Conservation (phyloP, 92 coral and sea anemone genomes). For the Diadumene lineata region DNA sequence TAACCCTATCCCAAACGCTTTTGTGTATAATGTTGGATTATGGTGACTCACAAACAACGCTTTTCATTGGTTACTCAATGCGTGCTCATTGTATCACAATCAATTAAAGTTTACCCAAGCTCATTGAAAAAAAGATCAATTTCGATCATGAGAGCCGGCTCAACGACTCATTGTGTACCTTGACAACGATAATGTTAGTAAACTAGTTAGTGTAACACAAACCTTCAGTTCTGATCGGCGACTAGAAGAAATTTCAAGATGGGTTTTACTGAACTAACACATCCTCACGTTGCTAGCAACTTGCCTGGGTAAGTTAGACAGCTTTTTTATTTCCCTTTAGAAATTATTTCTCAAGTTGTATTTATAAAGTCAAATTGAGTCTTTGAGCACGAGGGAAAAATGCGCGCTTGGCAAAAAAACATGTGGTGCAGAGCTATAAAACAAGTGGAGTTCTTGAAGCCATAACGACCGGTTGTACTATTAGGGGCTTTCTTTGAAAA, state of each 20-base stretch:
- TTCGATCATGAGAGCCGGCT: slow-evolving; percentile 48
- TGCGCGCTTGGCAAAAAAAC: not conserved
- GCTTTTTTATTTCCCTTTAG: not conserved
- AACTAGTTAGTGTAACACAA: slow-evolving; percentile 35
- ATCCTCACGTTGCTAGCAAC: slow-evolving; percentile 90
- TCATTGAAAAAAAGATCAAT: slow-evolving; percentile 37
- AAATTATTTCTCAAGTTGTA: slow-evolving; percentile 13
- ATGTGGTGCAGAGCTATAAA: too few relatives aligned
- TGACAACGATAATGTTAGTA: slow-evolving; percentile 56
- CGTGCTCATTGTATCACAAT: slow-evolving; percentile 13
- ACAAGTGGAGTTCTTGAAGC: too few relatives aligned
- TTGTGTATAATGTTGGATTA: slow-evolving; percentile 44
- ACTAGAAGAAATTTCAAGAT: slow-evolving; percentile 37
- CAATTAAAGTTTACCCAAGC: slow-evolving; percentile 48
- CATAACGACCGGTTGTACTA: too few relatives aligned
- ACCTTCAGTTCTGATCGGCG: slow-evolving; percentile 17
- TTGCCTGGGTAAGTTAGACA: slow-evolving; percentile 83
- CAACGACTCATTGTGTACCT: slow-evolving; percentile 81
- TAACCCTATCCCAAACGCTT: slow-evolving; percentile 46
- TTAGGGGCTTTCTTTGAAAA: too few relatives aligned
- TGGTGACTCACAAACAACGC: slow-evolving; percentile 23
- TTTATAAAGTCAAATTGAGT: slow-evolving; percentile 7
- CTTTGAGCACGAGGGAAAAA: slow-evolving; percentile 8
- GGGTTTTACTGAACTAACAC: slow-evolving; percentile 91
- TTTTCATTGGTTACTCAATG: slow-evolving; percentile 39